Evolutionary conservation across 2,113 vertebrate species (phyloP), one percentile per base, ranked within the genome.

Genomic region (Dinomys branickii): DNA sequence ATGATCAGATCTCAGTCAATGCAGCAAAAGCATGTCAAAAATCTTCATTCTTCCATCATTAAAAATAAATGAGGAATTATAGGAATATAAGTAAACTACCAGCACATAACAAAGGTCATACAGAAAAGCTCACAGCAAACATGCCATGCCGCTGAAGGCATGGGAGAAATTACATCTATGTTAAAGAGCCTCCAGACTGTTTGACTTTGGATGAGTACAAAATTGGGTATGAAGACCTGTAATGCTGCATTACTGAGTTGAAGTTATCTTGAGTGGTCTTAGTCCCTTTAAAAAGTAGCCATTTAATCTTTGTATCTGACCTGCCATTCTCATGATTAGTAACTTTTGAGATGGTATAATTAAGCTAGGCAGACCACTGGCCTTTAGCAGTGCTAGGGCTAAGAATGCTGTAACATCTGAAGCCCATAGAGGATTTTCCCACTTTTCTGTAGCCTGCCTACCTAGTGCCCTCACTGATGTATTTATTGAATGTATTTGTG

Each of bases 161-260:
- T 56, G n/a, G 16, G 35, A 47, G 28, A 28, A 73, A 28, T 17
- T 38, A 44, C 26, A 30, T 56, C 52, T 67, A 26, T 50, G 47
- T 44, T 63, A 44, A 52, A 58, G 24, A 41, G 38, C 13, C 13
- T 54, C 1, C 35, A n/a, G 63, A 5, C 33, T 87, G 28, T 28
- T 52, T 54, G 28, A 78, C 28, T 12, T 47, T 41, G 13, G n/a
- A 16, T 73, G 52, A 30, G 26, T 11, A n/a, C n/a, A 41, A 30
- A 3, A 7, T 24, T 1, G 11, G 24, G 14, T 41, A 30, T 11
- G n/a, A 9, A 30, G n/a, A 38, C 3, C 4, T 28, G 7, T 14
- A 54, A 38, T 30, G 16, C n/a, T 30, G 16, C 26, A 44, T 44
- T 8, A 22, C 50, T 7, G 4, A 41, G 50, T n/a, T 10, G 3